Evolutionary conservation across 2,888 invertebrate species (phyloP).

Genomic region (Daptonema setosum): DNA sequence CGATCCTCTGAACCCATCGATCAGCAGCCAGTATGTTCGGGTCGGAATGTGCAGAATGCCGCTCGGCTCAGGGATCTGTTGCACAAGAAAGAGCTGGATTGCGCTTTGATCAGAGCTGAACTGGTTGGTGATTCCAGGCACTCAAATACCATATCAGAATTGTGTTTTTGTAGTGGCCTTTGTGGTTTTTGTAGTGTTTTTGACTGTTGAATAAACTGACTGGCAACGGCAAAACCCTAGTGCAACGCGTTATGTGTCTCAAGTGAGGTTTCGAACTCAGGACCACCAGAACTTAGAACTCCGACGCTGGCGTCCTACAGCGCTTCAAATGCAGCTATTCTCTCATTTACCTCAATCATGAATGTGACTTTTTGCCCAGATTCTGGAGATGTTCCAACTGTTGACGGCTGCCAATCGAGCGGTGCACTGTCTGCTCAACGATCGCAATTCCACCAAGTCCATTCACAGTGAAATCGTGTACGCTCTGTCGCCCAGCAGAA

Average conservation of each 20-base stretch:
- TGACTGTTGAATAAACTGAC: too few species aligned
- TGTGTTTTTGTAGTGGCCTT: too few species aligned
- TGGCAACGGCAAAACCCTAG: too few species aligned
- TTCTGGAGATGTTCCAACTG: conserved; percentile 24
- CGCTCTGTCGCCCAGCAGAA: conserved; percentile 25
- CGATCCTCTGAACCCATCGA: conserved; percentile 1
- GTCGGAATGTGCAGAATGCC: conserved; percentile 19
- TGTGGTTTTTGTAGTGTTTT: too few species aligned
- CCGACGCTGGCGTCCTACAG: too few species aligned
- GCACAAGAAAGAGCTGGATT: conserved; percentile 20
- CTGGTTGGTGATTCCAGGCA: too few species aligned
- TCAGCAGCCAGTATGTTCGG: conserved; percentile 10
- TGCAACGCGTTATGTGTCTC: too few species aligned
- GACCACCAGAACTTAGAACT: too few species aligned
- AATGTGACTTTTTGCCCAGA: conserved; percentile 18
- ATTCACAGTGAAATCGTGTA: conserved; percentile 27
- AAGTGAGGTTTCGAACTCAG: too few species aligned
- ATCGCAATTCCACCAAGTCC: conserved; percentile 24
- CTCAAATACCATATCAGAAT: too few species aligned
- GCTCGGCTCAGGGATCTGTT: conserved; percentile 19
- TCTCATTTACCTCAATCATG: too few species aligned
- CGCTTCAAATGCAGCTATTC: too few species aligned
- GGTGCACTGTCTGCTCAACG: conserved; percentile 15
- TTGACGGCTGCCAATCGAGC: conserved; percentile 25
- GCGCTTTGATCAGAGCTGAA: conserved; percentile 19